Conservation (phyloP, 92 coral and sea anemone species). For the Epizoanthus rinbou region DNA sequence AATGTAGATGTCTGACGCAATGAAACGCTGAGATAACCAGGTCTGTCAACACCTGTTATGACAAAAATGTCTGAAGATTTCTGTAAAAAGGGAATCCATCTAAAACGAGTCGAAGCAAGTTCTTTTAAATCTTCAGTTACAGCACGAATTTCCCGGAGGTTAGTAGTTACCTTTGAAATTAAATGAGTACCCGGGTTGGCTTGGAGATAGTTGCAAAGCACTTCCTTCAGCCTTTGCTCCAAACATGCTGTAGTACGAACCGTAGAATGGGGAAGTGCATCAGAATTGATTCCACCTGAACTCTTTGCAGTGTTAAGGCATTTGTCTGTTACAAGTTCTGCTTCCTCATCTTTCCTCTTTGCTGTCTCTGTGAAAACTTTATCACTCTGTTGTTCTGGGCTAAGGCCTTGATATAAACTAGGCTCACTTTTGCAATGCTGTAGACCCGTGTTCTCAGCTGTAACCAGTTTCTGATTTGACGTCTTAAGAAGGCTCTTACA, state of each 20-base stretch:
- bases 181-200: neutral
- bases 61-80: constrained; percentile 9
- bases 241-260: neutral
- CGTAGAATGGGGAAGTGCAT: no score
- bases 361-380: no score
- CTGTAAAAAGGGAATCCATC: neutral
- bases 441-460: no score
- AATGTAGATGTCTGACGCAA: neutral
- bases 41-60: neutral
- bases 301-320: neutral
- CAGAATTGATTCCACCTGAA: neutral
- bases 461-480: no score
- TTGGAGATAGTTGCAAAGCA: neutral
- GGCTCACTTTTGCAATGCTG: no score
- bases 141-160: neutral
- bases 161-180: neutral
- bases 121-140: neutral
- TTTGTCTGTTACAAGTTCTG: neutral
- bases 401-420: no score
- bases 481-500: no score
- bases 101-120: neutral
- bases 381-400: no score
- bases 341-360: no score
- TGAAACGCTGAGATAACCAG: constrained; percentile 8
- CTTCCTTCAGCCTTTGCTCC: neutral